Base-by-base conservation (phyloP, 2,113 vertebrate species). In the Siphamia tubifer region DNA sequence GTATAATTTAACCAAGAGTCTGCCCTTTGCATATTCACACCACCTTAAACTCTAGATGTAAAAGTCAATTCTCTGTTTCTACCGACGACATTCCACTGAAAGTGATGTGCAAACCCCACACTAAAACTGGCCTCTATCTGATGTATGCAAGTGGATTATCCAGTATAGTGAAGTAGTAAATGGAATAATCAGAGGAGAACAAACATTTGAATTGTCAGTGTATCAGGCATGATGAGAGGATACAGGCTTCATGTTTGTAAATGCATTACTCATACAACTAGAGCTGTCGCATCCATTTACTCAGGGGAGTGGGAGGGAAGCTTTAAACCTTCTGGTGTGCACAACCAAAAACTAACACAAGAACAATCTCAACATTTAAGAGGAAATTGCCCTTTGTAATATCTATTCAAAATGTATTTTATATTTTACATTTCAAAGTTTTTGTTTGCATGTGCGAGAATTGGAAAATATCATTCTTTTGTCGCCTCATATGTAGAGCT, bases 121-220 rank as follows among this genome's bases (percentile, higher is more conserved):
- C 42, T 53, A 76, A 71, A 76, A 55, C 34, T 67, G 35, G 55
- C 76, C 74, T 49, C 52, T 68, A 58, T 75, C 71, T 74, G 32
- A 66, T 77, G 73, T 78, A 74, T 76, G 62, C 73, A 52, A 77
- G 68, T 65, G 75, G 83, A 77, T 83, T 84, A 84, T 83, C 56
- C 58, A 64, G 63, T 63, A 74, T 65, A 76, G 70, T 78, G 58
- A 81, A 51, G 52, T 71, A 54, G 69, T 82, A 84, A 82, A 83
- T 82, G 67, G 58, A 85, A 71, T 84, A 74, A 81, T 75, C 61
- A 61, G 45, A 70, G 57, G 60, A 74, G 62, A 79, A 84, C 48
- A 81, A 82, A 81, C 58, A 64, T 57, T 71, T 35, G 75, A 66
- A 80, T 77, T 84, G 82, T 84, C 82, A 80, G 34, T 64, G 60